These are phyloP conservation scores for Drosophila leontia DNA, from an alignment of 1,140 invertebrate genomes.

Conservation along the genomic window DNA sequence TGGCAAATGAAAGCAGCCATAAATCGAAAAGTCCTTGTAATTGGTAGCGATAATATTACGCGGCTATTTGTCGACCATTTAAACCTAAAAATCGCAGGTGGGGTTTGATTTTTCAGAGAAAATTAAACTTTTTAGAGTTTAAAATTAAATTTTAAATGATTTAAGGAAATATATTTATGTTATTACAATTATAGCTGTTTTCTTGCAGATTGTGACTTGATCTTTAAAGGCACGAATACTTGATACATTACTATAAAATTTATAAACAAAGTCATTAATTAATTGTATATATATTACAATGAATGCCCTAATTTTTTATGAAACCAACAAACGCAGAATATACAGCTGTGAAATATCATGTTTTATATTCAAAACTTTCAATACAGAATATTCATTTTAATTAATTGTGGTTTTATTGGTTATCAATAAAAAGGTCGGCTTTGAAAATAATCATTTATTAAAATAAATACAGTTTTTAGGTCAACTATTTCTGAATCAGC, in stretches of 20 bases:
- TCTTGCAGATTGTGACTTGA: not conserved
- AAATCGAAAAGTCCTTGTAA: constrained; percentile 63
- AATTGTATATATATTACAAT: not conserved
- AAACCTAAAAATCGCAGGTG: not conserved
- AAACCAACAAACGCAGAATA: not conserved
- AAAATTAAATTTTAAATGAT: not conserved
- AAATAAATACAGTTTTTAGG: constrained; percentile 28
- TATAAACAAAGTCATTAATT: constrained; percentile 9
- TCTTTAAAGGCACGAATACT: not conserved
- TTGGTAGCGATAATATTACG: constrained; percentile 44
- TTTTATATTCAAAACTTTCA: constrained; percentile 3
- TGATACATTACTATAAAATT: not conserved
- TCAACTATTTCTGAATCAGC: constrained; percentile 10
- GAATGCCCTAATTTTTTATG: not conserved
- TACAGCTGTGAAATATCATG: not conserved
- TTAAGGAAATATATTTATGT: not conserved
- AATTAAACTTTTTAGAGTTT: not conserved
- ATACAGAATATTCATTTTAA: constrained; percentile 10
- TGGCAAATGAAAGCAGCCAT: constrained; percentile 69
- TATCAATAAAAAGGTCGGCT: not conserved
- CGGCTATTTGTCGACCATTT: constrained; percentile 21
- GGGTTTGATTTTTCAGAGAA: not conserved
- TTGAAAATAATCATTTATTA: constrained; percentile 31
- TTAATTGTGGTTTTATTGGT: constrained; percentile 24
- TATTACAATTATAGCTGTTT: not conserved